Evolutionary conservation across 2,113 vertebrate genomes (phyloP).

Genomic region (Centropus unirufus): DNA sequence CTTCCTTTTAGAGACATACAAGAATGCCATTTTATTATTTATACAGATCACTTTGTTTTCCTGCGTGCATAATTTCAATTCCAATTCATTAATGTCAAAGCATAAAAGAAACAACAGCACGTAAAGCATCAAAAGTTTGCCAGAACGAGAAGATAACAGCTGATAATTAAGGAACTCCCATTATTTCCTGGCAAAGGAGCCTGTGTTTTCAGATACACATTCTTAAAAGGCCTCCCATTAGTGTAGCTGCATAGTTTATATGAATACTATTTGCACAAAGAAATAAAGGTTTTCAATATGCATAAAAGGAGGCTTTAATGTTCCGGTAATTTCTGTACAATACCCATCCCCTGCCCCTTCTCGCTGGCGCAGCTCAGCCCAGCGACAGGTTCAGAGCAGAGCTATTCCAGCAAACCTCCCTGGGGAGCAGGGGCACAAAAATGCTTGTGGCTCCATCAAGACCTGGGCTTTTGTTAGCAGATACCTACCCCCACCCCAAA

Average conservation of each 20-base stretch:
- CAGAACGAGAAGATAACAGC: slow-evolving; percentile 51
- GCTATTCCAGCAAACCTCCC: background rate
- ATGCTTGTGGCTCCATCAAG: background rate
- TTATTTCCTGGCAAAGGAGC: slow-evolving; percentile 49
- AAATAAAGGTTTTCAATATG: slow-evolving; percentile 21
- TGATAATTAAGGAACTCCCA: slow-evolving; percentile 59
- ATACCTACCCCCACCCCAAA: background rate
- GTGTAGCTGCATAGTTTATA: slow-evolving; percentile 27
- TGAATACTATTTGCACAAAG: background rate
- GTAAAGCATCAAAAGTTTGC: slow-evolving; percentile 40
- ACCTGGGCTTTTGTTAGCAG: background rate
- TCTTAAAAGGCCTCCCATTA: slow-evolving; percentile 54
- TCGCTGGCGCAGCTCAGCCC: background rate
- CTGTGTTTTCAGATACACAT: slow-evolving; percentile 31
- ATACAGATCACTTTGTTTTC: slow-evolving; percentile 52
- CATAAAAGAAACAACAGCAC: slow-evolving; percentile 34
- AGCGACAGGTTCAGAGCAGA: background rate
- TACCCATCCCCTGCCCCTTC: background rate
- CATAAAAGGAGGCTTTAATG: slow-evolving; percentile 14
- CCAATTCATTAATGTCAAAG: slow-evolving; percentile 61
- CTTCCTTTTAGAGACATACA: slow-evolving; percentile 6
- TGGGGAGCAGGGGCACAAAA: background rate
- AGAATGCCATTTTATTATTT: slow-evolving; percentile 36
- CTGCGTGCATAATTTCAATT: slow-evolving; percentile 28
- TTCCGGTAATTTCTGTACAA: background rate